Evolutionary conservation across 2,888 invertebrate genomes (phyloP), one percentile per base, ranked within the genome.

Genomic region (Cinara cedri): DNA sequence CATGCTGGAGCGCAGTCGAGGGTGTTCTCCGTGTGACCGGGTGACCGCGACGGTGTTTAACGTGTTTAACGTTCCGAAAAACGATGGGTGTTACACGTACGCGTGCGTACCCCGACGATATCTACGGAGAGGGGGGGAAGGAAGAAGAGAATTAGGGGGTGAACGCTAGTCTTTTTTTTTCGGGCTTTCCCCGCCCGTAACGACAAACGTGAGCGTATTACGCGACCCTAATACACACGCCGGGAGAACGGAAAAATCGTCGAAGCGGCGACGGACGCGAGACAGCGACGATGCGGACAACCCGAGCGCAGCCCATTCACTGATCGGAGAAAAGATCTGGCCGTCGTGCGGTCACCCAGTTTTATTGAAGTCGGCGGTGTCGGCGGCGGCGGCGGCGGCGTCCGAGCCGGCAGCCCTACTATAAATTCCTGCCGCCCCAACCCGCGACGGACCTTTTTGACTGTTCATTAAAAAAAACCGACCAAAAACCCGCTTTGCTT

Each of bases 301-400:
- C 60, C 60, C 57, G 49, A 68, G 68, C 78, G 78, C 68, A 57
- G 78, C 57, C 68, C 78, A 68, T 78, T 78, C 78, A 78, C 78
- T 78, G 78, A 78, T 70, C n/a, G 63, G 42, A 74, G 63, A 74
- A 74, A 60, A 68, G 60, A 76, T 76, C 55, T 54, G 75, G 42
- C 65, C 57, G 66, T 16, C 68, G 55, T 62, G 74, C 44, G 19
- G 57, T 76, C 66, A 66, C 66, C 66, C 76, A 68, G 55, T 76
- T 76, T 63, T 57, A 66, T 66, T 26, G 55, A 42, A 76, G 76
- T 65, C 54, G 57, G 42, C 26, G 55, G 65, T 21, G 75, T 10
- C 54, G 16, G 65, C 42, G 75, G 16, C 54, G 16, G 11, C 51
- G 34, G 19, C 26, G 57, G 57, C 63, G 51, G 54, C 21, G 55